Percentiles rank a stretch among this genome's conserved stretches.
Evolutionary conservation across 2,797 vertebrate genomes (phyloP).

Genomic region (Decapterus maruadsi): DNA sequence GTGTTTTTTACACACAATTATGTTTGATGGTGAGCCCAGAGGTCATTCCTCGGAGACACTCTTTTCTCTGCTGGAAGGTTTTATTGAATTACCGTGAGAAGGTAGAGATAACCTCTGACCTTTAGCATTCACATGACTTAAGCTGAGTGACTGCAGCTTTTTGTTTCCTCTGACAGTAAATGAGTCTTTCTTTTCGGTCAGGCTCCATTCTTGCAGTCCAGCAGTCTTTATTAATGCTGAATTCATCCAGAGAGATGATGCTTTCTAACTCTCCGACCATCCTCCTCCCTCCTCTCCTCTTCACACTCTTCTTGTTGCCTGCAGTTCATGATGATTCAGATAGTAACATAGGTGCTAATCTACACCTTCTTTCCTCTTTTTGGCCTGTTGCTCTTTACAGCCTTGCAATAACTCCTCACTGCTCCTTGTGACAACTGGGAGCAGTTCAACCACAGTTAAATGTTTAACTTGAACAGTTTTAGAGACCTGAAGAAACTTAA

Average conservation of each 20-base stretch:
- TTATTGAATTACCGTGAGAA: conserved; percentile 71
- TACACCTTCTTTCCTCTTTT: not conserved
- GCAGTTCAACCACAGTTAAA: no score
- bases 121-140: conserved; percentile 57
- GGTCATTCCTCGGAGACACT: conserved; percentile 37
- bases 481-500: no score
- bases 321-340: not conserved
- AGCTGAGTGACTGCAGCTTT: conserved; percentile 42
- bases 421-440: no score
- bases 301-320: not conserved
- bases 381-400: not conserved
- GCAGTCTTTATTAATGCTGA: conserved; percentile 63
- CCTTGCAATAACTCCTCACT: no score
- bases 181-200: conserved; percentile 36
- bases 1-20: conserved; percentile 22
- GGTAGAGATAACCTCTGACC: conserved; percentile 68
- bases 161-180: conserved; percentile 27
- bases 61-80: conserved; percentile 38
- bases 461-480: no score
- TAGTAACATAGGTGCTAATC: not conserved
- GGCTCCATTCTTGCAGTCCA: conserved; percentile 30
- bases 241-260: conserved; percentile 58
- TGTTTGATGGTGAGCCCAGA: conserved; percentile 32
- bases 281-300: not conserved
- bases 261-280: not conserved